Evolutionary conservation across 2,888 invertebrate genomes (phyloP).

Genomic region (Machimus atricapillus): DNA sequence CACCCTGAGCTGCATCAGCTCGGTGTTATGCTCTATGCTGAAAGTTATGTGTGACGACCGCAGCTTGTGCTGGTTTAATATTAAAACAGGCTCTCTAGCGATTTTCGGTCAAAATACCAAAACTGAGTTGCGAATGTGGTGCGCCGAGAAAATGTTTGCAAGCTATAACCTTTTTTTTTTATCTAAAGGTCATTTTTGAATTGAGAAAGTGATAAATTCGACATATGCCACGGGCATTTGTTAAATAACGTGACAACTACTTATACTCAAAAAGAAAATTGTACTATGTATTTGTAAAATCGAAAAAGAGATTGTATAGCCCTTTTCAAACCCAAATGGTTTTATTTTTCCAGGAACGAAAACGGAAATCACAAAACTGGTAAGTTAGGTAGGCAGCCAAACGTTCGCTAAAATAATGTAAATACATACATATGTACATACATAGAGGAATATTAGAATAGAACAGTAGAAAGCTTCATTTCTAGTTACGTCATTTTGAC

Average conservation of each 20-base stretch:
- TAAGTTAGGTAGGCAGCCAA: neutral
- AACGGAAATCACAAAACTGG: neutral
- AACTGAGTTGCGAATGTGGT: neutral
- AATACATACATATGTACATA: neutral
- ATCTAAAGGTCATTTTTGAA: neutral
- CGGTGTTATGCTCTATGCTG: neutral
- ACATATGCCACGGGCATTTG: neutral
- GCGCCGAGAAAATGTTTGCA: neutral
- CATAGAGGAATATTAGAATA: neutral
- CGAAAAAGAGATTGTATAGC: neutral
- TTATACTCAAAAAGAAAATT: neutral
- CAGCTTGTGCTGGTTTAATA: slow-evolving; percentile 11
- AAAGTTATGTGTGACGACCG: neutral
- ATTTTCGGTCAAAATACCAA: neutral
- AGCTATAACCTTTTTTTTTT: neutral
- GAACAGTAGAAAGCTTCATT: no score
- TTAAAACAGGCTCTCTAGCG: neutral
- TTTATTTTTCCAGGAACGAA: neutral
- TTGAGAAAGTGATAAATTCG: neutral
- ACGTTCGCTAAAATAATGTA: neutral
- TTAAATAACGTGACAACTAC: neutral
- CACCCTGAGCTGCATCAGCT: neutral
- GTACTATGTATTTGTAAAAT: neutral
- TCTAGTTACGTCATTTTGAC: no score
- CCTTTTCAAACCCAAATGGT: neutral